Percentiles rank a stretch among this genome's conserved stretches.
phyloP scores from a whole-genome alignment of 2,113 vertebrate species.

The Greenwoodochromis staneri region DNA sequence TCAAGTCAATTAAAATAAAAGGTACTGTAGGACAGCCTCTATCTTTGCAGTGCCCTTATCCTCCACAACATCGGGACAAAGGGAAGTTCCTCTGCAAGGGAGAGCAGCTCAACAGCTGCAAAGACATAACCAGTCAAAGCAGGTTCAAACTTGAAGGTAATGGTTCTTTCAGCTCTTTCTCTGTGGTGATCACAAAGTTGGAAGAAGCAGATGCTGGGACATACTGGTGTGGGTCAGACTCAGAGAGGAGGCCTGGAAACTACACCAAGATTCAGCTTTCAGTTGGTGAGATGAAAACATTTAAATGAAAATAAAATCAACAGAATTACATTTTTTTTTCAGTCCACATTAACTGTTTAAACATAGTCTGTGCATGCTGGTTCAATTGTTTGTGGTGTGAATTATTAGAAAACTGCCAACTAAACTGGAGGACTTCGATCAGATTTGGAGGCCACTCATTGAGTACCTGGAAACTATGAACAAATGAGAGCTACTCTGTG shows the following conservation, averaged over 20 bases:
- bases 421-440: neutral
- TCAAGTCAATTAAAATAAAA: neutral
- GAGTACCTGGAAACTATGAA: neutral
- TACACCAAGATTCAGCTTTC: constrained; percentile 25
- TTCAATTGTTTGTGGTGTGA: neutral
- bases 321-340: neutral
- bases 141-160: too few species aligned
- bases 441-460: neutral
- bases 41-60: neutral
- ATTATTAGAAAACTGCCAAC: neutral
- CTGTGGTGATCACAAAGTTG: neutral
- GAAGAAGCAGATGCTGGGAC: constrained; percentile 15
- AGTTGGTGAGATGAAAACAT: neutral
- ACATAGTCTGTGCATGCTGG: neutral
- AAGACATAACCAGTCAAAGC: too few species aligned
- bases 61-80: neutral
- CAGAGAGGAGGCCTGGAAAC: neutral
- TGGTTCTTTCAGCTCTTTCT: too few species aligned
- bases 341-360: neutral
- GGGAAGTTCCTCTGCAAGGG: constrained; percentile 12
- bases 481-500: neutral
- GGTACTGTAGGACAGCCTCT: neutral
- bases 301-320: neutral
- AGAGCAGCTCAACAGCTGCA: neutral
- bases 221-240: constrained; percentile 45